Conservation (phyloP, 2,888 invertebrate genomes). For the Euclidia mi region DNA sequence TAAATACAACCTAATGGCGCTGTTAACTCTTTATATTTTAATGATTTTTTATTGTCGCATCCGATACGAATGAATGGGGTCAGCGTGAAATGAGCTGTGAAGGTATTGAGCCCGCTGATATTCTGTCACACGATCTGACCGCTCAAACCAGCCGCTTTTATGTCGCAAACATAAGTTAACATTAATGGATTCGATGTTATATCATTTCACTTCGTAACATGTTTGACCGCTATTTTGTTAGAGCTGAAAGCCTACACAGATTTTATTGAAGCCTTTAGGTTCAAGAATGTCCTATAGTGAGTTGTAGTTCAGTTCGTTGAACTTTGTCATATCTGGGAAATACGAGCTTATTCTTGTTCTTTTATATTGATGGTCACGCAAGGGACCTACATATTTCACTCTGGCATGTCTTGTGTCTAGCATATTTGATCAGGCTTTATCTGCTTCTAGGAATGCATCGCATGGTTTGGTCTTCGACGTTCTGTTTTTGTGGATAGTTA, state of each 20-base stretch:
- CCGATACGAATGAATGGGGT: conserved; percentile 44
- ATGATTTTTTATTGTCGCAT: conserved; percentile 58
- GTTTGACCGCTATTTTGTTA: conserved; percentile 32
- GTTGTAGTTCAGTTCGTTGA: conserved; percentile 8
- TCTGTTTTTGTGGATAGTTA: background rate
- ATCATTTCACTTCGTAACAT: conserved; percentile 30
- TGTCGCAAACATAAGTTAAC: conserved; percentile 30
- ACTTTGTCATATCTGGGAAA: conserved; percentile 1
- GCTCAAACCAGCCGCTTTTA: conserved; percentile 29
- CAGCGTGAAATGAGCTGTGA: conserved; percentile 46
- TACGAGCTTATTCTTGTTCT: background rate
- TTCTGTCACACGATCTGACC: conserved; percentile 19
- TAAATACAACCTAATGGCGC: conserved; percentile 68
- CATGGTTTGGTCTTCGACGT: conserved; percentile 38
- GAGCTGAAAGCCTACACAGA: conserved; percentile 16
- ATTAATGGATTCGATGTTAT: conserved; percentile 26
- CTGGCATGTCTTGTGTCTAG: conserved; percentile 2
- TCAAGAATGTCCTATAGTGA: background rate
- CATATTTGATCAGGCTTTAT: conserved; percentile 7
- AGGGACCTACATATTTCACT: conserved; percentile 10
- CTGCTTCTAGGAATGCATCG: conserved; percentile 17
- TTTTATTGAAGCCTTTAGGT: conserved; percentile 19
- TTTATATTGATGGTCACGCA: conserved; percentile 7
- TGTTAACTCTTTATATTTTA: conserved; percentile 69
- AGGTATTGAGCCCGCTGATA: conserved; percentile 30